These are phyloP conservation scores for Elysia chlorotica DNA, from an alignment of 1,140 invertebrate species.

Conservation along the genomic window DNA sequence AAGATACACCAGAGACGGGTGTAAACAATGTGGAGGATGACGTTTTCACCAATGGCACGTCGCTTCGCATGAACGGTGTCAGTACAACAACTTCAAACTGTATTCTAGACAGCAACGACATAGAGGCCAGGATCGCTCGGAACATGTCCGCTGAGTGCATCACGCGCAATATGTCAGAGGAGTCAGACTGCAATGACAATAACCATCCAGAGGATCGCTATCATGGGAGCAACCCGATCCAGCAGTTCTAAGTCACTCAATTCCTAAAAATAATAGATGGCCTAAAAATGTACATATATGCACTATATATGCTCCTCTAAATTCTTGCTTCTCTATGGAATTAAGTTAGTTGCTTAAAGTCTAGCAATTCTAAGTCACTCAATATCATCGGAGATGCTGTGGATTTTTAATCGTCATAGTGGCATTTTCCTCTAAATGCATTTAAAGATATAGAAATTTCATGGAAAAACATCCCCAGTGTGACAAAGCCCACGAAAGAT, in stretches of 20 bases:
- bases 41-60: background rate
- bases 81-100: background rate
- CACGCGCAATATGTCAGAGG: background rate
- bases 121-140: slow-evolving; percentile 1
- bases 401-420: slow-evolving; percentile 87
- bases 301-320: background rate
- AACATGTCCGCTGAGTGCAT: slow-evolving; percentile 9
- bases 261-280: too few relatives aligned
- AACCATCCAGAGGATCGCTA: background rate
- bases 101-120: background rate
- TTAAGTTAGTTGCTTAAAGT: too few relatives aligned
- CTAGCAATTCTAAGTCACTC: background rate
- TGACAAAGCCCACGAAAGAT: slow-evolving; percentile 18
- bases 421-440: slow-evolving; percentile 87
- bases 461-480: slow-evolving; percentile 63
- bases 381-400: slow-evolving; percentile 82
- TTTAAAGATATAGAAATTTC: slow-evolving; percentile 84
- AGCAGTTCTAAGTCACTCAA: background rate
- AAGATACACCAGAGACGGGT: background rate
- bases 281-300: background rate
- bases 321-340: too few relatives aligned
- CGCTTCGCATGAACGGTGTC: background rate
- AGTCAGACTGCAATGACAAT: slow-evolving; percentile 8
- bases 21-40: background rate
- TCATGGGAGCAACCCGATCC: background rate